phyloP scores from a whole-genome alignment of 2,797 vertebrate genomes.

The Mus caroli region DNA sequence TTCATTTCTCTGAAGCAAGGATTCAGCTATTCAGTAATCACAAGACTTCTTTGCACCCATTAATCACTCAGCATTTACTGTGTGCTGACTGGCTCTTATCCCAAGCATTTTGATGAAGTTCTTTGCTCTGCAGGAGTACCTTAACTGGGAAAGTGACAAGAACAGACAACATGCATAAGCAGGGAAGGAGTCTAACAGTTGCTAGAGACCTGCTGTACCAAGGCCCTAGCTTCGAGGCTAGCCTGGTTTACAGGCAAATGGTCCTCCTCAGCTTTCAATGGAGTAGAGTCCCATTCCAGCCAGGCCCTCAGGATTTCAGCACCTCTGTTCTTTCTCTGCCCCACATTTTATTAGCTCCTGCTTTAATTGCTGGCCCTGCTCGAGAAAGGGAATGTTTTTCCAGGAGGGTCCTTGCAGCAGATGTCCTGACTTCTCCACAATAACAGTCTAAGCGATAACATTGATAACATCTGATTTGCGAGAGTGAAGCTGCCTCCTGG shows the following conservation, averaged over 20 bases:
- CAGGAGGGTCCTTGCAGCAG: slow-evolving; percentile 60
- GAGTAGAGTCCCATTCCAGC: not conserved
- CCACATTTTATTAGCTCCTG: slow-evolving; percentile 30
- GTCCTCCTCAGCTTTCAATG: not conserved
- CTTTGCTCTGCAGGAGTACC: not conserved
- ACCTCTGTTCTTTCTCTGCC: not conserved
- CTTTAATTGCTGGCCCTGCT: slow-evolving; percentile 35
- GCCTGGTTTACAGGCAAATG: slow-evolving; percentile 29
- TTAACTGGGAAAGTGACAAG: not conserved
- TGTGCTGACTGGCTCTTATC: not conserved
- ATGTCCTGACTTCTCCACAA: slow-evolving; percentile 68
- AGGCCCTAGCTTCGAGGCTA: not conserved
- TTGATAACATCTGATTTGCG: slow-evolving; percentile 63
- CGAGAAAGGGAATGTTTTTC: slow-evolving; percentile 54
- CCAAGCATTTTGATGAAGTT: not conserved
- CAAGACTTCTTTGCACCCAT: not conserved
- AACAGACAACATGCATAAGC: not conserved
- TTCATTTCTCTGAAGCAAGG: slow-evolving; percentile 49
- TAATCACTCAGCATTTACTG: not conserved
- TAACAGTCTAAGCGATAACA: slow-evolving; percentile 67
- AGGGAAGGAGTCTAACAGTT: not conserved
- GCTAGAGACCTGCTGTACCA: not conserved
- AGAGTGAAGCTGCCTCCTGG: slow-evolving; percentile 71
- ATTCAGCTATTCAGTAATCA: not conserved
- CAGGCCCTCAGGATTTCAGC: slow-evolving; percentile 26